Conservation (phyloP, 2,888 invertebrate species). For the Clitarchus hookeri region DNA sequence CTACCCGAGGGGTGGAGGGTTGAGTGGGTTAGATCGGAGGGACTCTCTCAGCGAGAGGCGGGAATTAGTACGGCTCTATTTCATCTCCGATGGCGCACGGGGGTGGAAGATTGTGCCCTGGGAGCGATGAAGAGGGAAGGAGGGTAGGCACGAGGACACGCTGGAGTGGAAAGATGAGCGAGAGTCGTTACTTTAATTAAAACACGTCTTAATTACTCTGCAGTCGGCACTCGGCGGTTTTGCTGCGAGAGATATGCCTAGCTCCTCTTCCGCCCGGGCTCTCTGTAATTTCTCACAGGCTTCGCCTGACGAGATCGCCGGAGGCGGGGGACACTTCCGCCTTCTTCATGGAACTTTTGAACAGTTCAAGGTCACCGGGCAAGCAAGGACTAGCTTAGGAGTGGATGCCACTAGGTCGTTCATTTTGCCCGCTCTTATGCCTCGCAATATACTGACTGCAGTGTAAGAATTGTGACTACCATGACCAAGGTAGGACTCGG, state of each 20-base stretch:
- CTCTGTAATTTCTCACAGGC: neutral
- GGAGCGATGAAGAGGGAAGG: neutral
- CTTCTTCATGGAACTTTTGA: neutral
- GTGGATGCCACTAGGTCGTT: neutral
- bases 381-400: too few relatives aligned
- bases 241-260: neutral
- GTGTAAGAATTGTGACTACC: too few relatives aligned
- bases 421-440: too few relatives aligned
- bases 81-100: neutral
- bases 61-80: too few relatives aligned
- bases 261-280: neutral
- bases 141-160: neutral
- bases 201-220: slow-evolving; percentile 24
- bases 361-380: neutral
- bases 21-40: too few relatives aligned
- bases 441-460: too few relatives aligned
- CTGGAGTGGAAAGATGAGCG: slow-evolving; percentile 14
- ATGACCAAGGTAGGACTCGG: too few relatives aligned
- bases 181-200: slow-evolving; percentile 21
- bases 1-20: too few relatives aligned
- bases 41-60: too few relatives aligned
- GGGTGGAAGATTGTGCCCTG: neutral
- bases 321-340: neutral
- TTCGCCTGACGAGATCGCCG: neutral
- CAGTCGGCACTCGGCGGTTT: neutral